These are phyloP conservation scores for Morone saxatilis DNA, from an alignment of 2,113 vertebrate species.

Conservation along the genomic window DNA sequence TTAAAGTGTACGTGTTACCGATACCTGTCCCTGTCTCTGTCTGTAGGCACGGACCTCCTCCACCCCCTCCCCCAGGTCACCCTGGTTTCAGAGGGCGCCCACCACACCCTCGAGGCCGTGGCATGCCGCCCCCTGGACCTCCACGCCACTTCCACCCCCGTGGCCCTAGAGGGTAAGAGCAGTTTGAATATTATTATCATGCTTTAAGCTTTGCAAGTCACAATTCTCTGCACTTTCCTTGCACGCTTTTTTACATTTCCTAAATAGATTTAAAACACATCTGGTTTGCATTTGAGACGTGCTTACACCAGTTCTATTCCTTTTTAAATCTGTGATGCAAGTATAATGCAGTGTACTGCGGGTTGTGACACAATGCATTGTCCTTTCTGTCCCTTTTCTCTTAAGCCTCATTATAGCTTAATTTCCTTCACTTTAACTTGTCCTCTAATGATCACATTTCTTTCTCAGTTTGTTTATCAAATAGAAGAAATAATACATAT, in stretches of 20 bases:
- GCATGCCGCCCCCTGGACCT: slow-evolving; percentile 74
- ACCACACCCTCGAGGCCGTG: slow-evolving; percentile 73
- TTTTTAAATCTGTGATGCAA: slow-evolving; percentile 10
- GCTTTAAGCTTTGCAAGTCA: slow-evolving; percentile 34
- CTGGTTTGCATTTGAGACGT: background rate
- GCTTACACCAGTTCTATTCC: background rate
- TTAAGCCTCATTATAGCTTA: slow-evolving; percentile 34
- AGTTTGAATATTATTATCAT: slow-evolving; percentile 38
- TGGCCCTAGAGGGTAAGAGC: slow-evolving; percentile 83
- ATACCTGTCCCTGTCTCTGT: background rate
- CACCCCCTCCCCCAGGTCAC: slow-evolving; percentile 74
- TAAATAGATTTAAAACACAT: slow-evolving; percentile 8
- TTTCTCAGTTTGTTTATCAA: slow-evolving; percentile 34
- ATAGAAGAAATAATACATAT: slow-evolving; percentile 12
- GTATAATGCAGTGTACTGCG: background rate
- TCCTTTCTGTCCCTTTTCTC: slow-evolving; percentile 34
- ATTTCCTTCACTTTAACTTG: slow-evolving; percentile 34
- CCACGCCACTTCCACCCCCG: slow-evolving; percentile 76
- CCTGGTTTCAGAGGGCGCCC: slow-evolving; percentile 81
- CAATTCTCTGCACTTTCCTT: slow-evolving; percentile 36
- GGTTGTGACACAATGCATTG: slow-evolving; percentile 29
- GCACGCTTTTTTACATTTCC: slow-evolving; percentile 9
- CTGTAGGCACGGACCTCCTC: slow-evolving; percentile 76
- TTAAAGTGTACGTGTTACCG: background rate
- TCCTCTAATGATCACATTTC: slow-evolving; percentile 16